Percentiles rank a stretch among this genome's conserved stretches.
Evolutionary conservation across 2,888 invertebrate species (phyloP).

Genomic region (Drosophila mulleri): DNA sequence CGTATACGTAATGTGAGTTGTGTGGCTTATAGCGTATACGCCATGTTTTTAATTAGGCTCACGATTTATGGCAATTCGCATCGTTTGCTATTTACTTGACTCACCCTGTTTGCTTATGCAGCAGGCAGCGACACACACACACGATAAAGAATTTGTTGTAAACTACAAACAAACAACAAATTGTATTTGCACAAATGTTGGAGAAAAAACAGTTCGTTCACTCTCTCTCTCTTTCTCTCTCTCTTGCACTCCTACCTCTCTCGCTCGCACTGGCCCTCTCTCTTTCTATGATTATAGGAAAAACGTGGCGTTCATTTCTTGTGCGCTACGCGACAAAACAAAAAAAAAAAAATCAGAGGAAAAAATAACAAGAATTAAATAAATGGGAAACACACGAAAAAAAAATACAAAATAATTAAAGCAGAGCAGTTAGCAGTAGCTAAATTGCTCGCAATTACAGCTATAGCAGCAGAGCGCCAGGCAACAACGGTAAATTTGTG

Average conservation of each 20-base stretch:
- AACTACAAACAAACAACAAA: constrained; percentile 24
- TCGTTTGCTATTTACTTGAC: constrained; percentile 39
- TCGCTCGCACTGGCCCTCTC: constrained; percentile 12
- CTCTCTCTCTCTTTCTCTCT: constrained; percentile 6
- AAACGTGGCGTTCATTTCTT: constrained; percentile 70
- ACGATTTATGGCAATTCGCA: constrained; percentile 18
- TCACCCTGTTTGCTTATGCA: constrained; percentile 77
- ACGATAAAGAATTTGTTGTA: constrained; percentile 35
- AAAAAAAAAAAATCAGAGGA: background rate
- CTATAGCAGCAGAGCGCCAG: constrained; percentile 27
- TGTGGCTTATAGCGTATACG: constrained; percentile 46
- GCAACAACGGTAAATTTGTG: constrained; percentile 23
- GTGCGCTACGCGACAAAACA: constrained; percentile 37
- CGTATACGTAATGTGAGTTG: constrained; percentile 23
- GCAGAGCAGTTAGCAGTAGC: constrained; percentile 14
- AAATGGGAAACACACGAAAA: constrained; percentile 35
- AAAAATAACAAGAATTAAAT: constrained; percentile 17
- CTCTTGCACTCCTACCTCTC: background rate
- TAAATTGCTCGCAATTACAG: constrained; percentile 22
- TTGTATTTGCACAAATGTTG: constrained; percentile 42
- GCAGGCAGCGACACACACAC: constrained; percentile 67
- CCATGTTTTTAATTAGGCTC: constrained; percentile 9
- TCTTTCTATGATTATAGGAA: constrained; percentile 49
- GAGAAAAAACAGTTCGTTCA: constrained; percentile 13
- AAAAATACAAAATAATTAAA: constrained; percentile 34